Evolutionary conservation across 2,113 vertebrate species (phyloP).

Genomic region (Malaclemys terrapin): DNA sequence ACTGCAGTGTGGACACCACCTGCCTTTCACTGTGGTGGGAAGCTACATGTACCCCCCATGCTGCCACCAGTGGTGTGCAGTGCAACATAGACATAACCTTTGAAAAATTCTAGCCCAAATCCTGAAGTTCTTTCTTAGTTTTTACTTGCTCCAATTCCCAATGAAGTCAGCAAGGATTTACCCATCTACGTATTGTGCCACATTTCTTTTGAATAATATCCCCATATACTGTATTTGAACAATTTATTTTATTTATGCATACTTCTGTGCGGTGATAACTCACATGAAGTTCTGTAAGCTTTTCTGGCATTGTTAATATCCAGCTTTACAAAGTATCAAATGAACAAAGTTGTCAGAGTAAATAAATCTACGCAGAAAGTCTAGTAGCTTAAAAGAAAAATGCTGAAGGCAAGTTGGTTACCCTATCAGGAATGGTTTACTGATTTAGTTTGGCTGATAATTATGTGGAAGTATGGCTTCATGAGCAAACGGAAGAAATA

Average conservation of each 20-base stretch:
- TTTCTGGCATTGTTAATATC: background rate
- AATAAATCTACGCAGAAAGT: constrained; percentile 54
- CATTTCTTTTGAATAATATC: background rate
- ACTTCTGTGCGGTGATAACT: background rate
- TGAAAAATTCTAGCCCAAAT: background rate
- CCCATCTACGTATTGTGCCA: background rate
- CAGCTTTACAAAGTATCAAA: background rate
- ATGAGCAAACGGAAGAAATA: background rate
- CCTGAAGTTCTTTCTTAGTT: background rate
- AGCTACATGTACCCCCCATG: background rate
- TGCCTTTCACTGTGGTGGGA: no score
- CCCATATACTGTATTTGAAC: background rate
- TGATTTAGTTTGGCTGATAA: constrained; percentile 56
- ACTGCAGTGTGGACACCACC: no score
- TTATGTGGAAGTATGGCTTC: background rate
- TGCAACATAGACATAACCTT: background rate
- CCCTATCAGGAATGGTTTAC: constrained; percentile 21
- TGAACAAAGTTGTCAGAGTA: constrained; percentile 50
- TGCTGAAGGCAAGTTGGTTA: constrained; percentile 53
- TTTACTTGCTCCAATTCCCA: background rate
- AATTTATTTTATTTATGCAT: background rate
- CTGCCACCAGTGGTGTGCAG: background rate
- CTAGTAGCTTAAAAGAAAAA: constrained; percentile 33
- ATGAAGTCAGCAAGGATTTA: background rate
- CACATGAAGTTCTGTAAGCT: background rate